Percentiles rank a stretch among this genome's conserved stretches.
Evolutionary conservation across 2,113 vertebrate genomes (phyloP).

Genomic region (Mirza zaza): DNA sequence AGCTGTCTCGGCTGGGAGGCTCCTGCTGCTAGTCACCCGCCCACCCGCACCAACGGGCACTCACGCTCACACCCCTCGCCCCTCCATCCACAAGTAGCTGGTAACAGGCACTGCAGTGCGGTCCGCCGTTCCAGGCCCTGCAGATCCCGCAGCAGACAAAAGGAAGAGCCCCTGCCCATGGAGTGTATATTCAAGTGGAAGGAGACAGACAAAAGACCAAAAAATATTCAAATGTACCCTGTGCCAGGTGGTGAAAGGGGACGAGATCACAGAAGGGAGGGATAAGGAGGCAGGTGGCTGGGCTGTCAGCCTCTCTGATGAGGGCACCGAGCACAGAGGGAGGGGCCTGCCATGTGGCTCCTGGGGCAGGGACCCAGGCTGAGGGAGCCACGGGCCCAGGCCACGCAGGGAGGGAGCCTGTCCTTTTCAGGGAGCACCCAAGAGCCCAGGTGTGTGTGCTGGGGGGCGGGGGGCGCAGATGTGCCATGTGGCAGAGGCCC

Average conservation of each 20-base stretch:
- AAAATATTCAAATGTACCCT: background rate
- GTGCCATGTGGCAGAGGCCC: accelerated
- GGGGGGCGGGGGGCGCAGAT: accelerated
- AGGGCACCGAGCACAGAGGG: background rate
- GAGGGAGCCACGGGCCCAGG: background rate
- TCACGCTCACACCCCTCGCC: background rate
- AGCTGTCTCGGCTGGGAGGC: background rate
- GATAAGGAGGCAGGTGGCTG: accelerated
- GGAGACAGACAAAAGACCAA: background rate
- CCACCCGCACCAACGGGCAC: background rate
- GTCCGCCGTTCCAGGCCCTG: background rate
- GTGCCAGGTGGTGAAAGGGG: background rate
- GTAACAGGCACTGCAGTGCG: background rate
- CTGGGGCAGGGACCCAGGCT: background rate
- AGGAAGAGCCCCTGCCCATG: background rate
- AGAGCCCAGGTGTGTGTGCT: background rate
- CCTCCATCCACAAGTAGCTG: background rate
- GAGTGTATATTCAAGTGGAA: background rate
- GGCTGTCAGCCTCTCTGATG: background rate
- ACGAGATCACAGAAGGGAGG: background rate
- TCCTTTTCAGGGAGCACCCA: background rate
- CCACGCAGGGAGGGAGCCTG: no score
- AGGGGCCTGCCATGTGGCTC: background rate
- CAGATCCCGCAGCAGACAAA: background rate
- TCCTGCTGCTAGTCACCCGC: background rate